These are phyloP conservation scores for Solenopsis invicta DNA, from an alignment of 1,140 invertebrate species.

Conservation along the genomic window DNA sequence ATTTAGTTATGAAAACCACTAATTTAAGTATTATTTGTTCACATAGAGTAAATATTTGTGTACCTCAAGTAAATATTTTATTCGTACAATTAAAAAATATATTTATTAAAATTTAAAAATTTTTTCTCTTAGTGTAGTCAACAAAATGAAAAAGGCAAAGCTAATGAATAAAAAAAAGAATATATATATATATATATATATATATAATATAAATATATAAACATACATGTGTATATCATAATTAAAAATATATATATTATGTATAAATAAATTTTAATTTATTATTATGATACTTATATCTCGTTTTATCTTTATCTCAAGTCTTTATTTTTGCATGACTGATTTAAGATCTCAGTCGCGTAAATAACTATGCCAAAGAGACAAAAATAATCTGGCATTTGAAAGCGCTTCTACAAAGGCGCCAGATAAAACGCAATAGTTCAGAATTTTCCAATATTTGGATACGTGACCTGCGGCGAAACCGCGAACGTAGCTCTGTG, in stretches of 20 bases:
- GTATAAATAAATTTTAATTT: not conserved
- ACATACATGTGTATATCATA: not conserved
- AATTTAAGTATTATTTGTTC: too few species aligned
- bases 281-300: not conserved
- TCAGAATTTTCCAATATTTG: conserved; percentile 22
- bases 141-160: not conserved
- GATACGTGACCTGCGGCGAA: conserved; percentile 18
- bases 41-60: too few species aligned
- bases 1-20: too few species aligned
- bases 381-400: not conserved
- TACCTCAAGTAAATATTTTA: too few species aligned
- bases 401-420: not conserved
- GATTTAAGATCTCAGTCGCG: not conserved
- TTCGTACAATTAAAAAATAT: too few species aligned
- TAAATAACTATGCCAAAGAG: not conserved
- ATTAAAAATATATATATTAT: not conserved
- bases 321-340: not conserved
- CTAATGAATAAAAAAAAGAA: not conserved
- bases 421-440: conserved; percentile 1
- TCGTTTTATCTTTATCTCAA: not conserved
- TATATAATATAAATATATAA: not conserved
- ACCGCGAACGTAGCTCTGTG: conserved; percentile 10
- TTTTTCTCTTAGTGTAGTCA: too few species aligned
- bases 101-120: too few species aligned
- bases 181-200: not conserved